phyloP scores from a whole-genome alignment of 2,113 vertebrate species.

The Pygoscelis adeliae region DNA sequence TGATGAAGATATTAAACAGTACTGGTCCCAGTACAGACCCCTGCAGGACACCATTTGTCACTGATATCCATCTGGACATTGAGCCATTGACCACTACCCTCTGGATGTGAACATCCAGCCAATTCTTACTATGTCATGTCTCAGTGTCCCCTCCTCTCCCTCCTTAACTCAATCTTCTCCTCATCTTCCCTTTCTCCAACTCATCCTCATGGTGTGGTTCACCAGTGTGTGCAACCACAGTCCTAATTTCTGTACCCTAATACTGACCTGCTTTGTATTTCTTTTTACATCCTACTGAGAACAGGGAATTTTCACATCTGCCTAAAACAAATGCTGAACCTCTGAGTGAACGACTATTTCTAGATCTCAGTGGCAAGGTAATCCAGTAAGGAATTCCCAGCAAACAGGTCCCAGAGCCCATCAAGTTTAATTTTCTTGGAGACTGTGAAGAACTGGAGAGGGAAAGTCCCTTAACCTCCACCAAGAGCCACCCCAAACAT shows the following conservation, averaged over 20 bases:
- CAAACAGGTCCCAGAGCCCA: neutral
- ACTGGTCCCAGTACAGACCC: fast-evolving
- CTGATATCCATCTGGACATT: neutral
- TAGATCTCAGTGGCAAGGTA: neutral
- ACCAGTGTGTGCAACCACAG: neutral
- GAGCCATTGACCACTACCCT: neutral
- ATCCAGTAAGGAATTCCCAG: neutral
- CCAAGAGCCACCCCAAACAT: neutral
- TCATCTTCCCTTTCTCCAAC: neutral
- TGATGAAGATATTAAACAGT: neutral
- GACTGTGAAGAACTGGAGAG: neutral
- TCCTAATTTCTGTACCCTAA: neutral
- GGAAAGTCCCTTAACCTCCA: neutral
- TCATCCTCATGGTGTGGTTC: neutral
- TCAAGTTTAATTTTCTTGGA: neutral
- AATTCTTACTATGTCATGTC: neutral
- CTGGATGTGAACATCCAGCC: neutral
- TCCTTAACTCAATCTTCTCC: neutral
- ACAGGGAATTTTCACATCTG: neutral
- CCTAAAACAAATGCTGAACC: neutral
- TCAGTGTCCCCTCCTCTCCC: neutral
- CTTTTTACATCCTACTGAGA: neutral
- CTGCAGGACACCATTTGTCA: neutral
- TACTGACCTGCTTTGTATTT: neutral
- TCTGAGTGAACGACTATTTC: neutral